phyloP scores from a whole-genome alignment of 2,797 vertebrate species.

The Esox masquinongy region DNA sequence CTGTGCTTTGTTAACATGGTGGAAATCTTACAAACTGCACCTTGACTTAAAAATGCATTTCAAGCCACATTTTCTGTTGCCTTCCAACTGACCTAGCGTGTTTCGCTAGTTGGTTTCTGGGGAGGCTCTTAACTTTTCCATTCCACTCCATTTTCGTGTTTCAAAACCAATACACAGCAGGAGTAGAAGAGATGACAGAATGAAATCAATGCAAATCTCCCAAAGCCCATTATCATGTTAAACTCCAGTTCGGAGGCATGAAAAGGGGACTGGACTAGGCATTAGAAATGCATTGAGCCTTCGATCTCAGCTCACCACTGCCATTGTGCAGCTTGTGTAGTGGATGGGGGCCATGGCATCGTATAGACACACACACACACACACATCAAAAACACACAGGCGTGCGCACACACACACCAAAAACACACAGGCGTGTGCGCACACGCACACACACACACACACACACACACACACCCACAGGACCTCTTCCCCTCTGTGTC shows the following conservation, averaged over 20 bases:
- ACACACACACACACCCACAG: neutral
- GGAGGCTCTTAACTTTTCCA: neutral
- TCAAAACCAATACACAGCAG: slow-evolving; percentile 11
- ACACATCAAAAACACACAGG: neutral
- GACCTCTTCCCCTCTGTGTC: neutral
- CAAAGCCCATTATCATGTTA: slow-evolving; percentile 18
- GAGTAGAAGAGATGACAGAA: slow-evolving; percentile 1
- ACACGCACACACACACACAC: slow-evolving; percentile 7
- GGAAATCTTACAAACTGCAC: too few species aligned
- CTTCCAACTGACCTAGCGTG: neutral
- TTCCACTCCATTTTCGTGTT: neutral
- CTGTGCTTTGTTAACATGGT: too few species aligned
- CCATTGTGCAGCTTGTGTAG: neutral
- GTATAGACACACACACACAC: slow-evolving; percentile 4
- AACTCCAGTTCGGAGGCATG: neutral
- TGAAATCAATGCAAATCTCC: slow-evolving; percentile 21
- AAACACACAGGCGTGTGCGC: neutral
- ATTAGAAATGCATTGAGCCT: slow-evolving; percentile 11
- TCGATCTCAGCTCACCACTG: slow-evolving; percentile 8
- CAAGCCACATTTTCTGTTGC: neutral
- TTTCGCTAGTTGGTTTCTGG: neutral
- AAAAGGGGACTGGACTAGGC: slow-evolving; percentile 10
- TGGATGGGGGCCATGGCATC: neutral
- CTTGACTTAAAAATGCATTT: neutral
- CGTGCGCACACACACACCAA: neutral